Evolutionary conservation across 2,113 vertebrate species (phyloP).

Genomic region (Apeltes quadracus): DNA sequence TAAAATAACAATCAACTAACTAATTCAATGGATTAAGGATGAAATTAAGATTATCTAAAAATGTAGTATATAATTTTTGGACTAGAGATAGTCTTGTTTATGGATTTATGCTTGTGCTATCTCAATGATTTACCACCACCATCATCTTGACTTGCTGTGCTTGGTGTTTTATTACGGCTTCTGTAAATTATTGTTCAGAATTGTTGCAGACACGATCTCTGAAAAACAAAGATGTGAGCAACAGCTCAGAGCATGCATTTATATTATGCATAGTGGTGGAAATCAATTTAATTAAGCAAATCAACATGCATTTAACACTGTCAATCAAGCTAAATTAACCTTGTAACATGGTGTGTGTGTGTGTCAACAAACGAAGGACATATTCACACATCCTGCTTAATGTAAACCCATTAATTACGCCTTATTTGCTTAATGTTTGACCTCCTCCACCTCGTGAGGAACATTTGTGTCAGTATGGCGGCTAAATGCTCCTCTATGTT

Average conservation of each 20-base stretch:
- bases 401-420: not conserved
- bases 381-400: not conserved
- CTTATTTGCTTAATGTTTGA: not conserved
- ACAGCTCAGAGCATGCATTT: not conserved
- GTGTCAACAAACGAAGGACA: not conserved
- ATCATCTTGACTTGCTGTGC: constrained; percentile 8
- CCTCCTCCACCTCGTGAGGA: constrained; percentile 1
- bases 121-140: constrained; percentile 38
- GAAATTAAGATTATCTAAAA: not conserved
- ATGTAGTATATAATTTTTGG: too few species aligned
- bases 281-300: not conserved
- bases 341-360: not conserved
- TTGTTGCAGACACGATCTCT: constrained; percentile 1
- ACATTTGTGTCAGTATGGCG: not conserved
- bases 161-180: constrained; percentile 7
- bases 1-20: not conserved
- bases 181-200: constrained; percentile 38
- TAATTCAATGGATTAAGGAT: too few species aligned
- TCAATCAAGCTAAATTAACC: not conserved
- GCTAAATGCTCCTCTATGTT: not conserved
- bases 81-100: constrained; percentile 5
- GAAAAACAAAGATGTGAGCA: constrained; percentile 9
- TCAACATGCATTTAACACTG: not conserved
- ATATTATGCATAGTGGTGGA: not conserved
- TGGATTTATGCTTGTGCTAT: not conserved